These are phyloP conservation scores for Poecilia wingei DNA, from an alignment of 2,797 vertebrate species.

Conservation along the genomic window DNA sequence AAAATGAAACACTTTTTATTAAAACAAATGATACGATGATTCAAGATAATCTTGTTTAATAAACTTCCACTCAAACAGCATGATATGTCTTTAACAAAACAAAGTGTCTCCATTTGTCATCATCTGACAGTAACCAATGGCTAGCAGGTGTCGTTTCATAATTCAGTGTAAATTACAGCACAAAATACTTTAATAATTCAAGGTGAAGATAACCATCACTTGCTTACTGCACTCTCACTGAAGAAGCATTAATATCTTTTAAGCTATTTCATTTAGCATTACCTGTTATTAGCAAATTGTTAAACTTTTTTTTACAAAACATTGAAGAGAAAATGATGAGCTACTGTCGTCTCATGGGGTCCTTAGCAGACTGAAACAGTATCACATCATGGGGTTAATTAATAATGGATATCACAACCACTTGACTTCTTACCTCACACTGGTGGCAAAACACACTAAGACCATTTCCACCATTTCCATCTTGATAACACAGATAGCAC, in stretches of 20 bases:
- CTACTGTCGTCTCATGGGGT: neutral
- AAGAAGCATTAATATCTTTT: neutral
- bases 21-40: neutral
- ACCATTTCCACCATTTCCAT: neutral
- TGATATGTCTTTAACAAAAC: neutral
- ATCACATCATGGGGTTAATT: neutral
- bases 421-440: conserved; percentile 14
- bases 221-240: neutral
- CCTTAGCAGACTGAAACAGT: neutral
- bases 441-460: conserved; percentile 15
- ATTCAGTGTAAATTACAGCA: neutral
- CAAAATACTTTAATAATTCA: neutral
- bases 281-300: neutral
- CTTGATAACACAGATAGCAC: neutral
- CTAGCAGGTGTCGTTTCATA: neutral
- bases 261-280: neutral
- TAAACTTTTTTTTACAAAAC: neutral
- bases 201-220: neutral
- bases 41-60: too few relatives aligned
- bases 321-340: neutral
- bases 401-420: neutral
- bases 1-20: neutral
- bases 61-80: neutral
- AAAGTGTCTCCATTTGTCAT: neutral
- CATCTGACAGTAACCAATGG: neutral